phyloP scores from a whole-genome alignment of 1,140 invertebrate species.

The Cydia pomonella region DNA sequence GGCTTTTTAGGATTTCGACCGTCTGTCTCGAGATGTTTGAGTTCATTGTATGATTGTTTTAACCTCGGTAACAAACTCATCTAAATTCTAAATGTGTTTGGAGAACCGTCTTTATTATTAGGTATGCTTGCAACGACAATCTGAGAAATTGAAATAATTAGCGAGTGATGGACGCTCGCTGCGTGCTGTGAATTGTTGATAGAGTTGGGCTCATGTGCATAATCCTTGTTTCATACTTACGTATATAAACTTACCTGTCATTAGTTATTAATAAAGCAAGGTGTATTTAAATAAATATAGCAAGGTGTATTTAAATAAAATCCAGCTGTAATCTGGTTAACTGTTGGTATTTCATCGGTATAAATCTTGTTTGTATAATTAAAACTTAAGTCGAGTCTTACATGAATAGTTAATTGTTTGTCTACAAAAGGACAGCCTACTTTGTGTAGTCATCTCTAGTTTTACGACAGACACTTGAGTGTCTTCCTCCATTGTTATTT shows the following conservation, averaged over 20 bases:
- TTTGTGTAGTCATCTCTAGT: slow-evolving; percentile 66
- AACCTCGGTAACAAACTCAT: slow-evolving; percentile 50
- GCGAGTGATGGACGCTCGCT: slow-evolving; percentile 62
- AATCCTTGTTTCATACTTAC: slow-evolving; percentile 33
- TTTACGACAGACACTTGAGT: slow-evolving; percentile 70
- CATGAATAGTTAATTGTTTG: slow-evolving; percentile 66
- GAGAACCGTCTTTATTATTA: slow-evolving; percentile 70
- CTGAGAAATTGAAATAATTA: slow-evolving; percentile 79
- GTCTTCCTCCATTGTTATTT: slow-evolving; percentile 49
- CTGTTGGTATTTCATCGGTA: slow-evolving; percentile 5
- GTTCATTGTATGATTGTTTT: slow-evolving; percentile 33
- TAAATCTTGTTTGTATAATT: slow-evolving; percentile 21
- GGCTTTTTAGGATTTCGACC: slow-evolving; percentile 40
- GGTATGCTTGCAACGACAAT: slow-evolving; percentile 65
- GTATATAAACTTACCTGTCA: slow-evolving; percentile 38
- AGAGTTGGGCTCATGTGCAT: not conserved
- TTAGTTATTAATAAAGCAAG: slow-evolving; percentile 36
- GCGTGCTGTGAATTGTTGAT: slow-evolving; percentile 57
- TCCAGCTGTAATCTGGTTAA: slow-evolving; percentile 34
- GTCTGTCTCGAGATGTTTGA: slow-evolving; percentile 10
- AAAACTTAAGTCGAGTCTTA: slow-evolving; percentile 41
- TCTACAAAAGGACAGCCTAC: slow-evolving; percentile 63
- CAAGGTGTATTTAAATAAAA: slow-evolving; percentile 18
- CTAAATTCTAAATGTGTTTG: slow-evolving; percentile 63
- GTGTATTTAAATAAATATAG: slow-evolving; percentile 2